Evolutionary conservation across 2,797 vertebrate genomes (phyloP), one percentile per base, ranked within the genome.

Genomic region (Mustela erminea): DNA sequence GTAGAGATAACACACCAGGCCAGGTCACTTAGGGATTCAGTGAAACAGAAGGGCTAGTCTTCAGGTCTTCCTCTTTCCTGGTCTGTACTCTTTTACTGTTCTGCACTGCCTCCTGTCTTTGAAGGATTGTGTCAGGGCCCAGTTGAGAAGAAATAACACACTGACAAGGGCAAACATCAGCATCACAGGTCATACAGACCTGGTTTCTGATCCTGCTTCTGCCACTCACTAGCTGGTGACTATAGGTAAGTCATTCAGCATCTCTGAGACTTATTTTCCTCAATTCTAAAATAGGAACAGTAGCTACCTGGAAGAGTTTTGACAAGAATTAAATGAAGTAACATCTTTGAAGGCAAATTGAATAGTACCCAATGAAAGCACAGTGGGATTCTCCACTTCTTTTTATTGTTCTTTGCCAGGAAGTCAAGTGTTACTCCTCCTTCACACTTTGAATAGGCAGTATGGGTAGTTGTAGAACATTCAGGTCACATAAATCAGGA

Each of bases 191-290:
- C 54, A 89, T 81, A 78, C 13, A 70, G n/a, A 92, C 17, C 23
- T 92, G 29, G 27, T 27, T 90, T 89, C 38, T 93, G 43, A 21
- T 86, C 58, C 41, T 43, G 49, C 38, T 75, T 89, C 46, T 85
- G 46, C 72, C 64, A 85, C 35, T 72, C 74, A 95, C 17, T 96
- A 81, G 32, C 38, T 96, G 64, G 52, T 87, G 43, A 88, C 32
- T 43, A 4, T 72, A 78, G 29, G 25, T 87, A 64, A 89, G 86
- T 93, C 85, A 88, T 14, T 85, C 62, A 90, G 15, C 15, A 62
- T 86, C 41, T 46, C 72, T 90, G 87, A 86, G 7, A n/a, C 74
- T 81, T 78, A 89, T 70, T 96, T 56, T 58, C n/a, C 38, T 88
- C 60, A 74, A 54, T 81, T 72, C 38, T 74, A 93, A 87, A 75